Evolutionary conservation across 1,140 invertebrate species (phyloP).

Genomic region (Brachionus sp.): DNA sequence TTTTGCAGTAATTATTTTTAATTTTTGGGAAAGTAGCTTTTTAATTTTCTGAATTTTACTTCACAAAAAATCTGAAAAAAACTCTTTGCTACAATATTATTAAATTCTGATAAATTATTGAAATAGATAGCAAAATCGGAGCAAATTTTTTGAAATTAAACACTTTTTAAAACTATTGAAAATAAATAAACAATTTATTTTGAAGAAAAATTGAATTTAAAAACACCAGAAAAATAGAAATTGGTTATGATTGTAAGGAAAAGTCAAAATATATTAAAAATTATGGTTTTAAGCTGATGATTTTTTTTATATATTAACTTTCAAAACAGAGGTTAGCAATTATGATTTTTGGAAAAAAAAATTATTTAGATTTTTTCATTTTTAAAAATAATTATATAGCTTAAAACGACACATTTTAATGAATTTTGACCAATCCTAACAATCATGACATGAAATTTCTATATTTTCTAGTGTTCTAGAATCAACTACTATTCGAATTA

Average conservation of each 20-base stretch:
- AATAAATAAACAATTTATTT: too few relatives aligned
- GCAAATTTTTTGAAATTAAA: too few relatives aligned
- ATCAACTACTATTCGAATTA: neutral
- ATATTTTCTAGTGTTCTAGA: neutral
- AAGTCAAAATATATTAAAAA: neutral
- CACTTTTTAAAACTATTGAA: too few relatives aligned
- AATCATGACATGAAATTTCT: neutral
- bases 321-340: neutral
- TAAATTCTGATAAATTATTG: too few relatives aligned
- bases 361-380: neutral
- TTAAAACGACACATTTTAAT: neutral
- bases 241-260: too few relatives aligned
- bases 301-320: neutral
- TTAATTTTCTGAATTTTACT: too few relatives aligned
- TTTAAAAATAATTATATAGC: neutral
- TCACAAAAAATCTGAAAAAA: too few relatives aligned
- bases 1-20: too few relatives aligned
- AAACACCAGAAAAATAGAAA: neutral
- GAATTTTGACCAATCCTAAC: neutral
- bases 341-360: neutral
- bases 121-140: too few relatives aligned
- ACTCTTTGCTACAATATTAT: too few relatives aligned
- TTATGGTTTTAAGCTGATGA: neutral
- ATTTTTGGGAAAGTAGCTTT: too few relatives aligned
- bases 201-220: too few relatives aligned